Conservation (phyloP, 2,888 invertebrate genomes). For the Nomada fucata region DNA sequence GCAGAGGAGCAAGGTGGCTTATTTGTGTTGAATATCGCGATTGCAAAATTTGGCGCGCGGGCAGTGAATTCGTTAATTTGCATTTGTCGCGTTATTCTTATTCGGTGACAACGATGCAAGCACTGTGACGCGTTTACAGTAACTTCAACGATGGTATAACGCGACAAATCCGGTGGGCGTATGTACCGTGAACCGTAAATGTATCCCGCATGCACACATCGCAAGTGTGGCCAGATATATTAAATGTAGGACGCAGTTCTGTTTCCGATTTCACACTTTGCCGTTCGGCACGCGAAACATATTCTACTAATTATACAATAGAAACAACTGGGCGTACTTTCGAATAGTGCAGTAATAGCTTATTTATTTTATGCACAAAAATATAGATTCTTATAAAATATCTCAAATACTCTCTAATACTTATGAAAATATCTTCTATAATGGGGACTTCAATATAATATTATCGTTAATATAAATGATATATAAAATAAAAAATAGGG, state of each 20-base stretch:
- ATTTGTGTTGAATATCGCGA: background rate
- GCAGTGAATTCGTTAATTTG: background rate
- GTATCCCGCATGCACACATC: constrained; percentile 49
- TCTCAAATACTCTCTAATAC: no score
- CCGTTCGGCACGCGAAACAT: background rate
- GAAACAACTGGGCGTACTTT: no score
- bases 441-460: no score
- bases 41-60: background rate
- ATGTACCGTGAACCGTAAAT: constrained; percentile 25
- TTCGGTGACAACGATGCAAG: constrained; percentile 13
- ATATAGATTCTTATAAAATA: no score
- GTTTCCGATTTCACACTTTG: constrained; percentile 37
- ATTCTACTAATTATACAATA: no score
- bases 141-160: constrained; percentile 33
- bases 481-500: no score
- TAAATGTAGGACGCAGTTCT: constrained; percentile 57
- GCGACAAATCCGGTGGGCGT: constrained; percentile 56
- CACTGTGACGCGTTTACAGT: constrained; percentile 68
- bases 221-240: constrained; percentile 33
- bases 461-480: no score
- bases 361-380: no score
- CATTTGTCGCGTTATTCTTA: background rate
- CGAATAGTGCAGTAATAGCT: no score
- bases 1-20: background rate
- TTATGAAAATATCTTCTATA: no score